phyloP scores from a whole-genome alignment of 2,888 invertebrate genomes.

The Ferrisia virgata region DNA sequence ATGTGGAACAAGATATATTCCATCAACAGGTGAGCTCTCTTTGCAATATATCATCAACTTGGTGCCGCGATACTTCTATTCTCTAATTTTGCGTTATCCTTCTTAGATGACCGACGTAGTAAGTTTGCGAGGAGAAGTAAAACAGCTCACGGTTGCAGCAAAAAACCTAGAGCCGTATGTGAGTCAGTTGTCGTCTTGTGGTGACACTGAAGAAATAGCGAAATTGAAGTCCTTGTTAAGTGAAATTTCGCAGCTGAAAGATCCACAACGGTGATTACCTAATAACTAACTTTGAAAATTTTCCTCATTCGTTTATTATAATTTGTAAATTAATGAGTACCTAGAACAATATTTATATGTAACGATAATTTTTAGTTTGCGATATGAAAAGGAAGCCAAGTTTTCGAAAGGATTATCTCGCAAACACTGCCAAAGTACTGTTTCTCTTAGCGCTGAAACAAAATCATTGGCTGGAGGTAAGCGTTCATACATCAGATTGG shows the following conservation, averaged over 20 bases:
- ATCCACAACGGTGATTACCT: conserved; percentile 47
- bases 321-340: too few relatives aligned
- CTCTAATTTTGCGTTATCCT: neutral
- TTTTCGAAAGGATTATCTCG: conserved; percentile 37
- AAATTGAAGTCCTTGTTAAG: conserved; percentile 49
- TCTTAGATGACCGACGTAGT: conserved; percentile 64
- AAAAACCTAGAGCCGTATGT: conserved; percentile 67
- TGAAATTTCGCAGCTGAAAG: conserved; percentile 47
- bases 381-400: conserved; percentile 30
- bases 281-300: too few relatives aligned
- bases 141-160: conserved; percentile 62
- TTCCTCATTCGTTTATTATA: too few relatives aligned
- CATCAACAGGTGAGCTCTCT: conserved; percentile 56
- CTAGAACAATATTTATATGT: too few relatives aligned
- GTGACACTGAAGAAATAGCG: conserved; percentile 50
- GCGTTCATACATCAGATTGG: neutral
- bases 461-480: conserved; percentile 41
- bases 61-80: neutral
- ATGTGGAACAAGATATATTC: conserved; percentile 68
- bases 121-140: conserved; percentile 63
- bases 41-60: neutral
- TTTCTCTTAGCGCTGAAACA: conserved; percentile 34
- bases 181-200: conserved; percentile 49
- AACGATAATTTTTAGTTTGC: neutral
- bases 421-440: conserved; percentile 35